Evolutionary conservation across 2,797 vertebrate species (phyloP).

Genomic region (Hozukius guyotensis): DNA sequence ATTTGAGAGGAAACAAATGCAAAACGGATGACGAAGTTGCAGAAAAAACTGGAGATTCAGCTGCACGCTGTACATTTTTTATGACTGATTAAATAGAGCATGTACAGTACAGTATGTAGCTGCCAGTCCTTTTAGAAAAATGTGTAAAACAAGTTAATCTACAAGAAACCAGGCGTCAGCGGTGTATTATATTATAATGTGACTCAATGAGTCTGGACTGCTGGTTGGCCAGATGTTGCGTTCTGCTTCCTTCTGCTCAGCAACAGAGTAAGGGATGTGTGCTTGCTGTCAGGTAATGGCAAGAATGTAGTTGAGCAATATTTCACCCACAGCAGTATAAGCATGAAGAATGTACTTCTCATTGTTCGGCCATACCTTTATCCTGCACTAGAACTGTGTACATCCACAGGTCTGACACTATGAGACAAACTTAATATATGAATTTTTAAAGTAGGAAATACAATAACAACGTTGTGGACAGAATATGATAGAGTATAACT

Average conservation of each 20-base stretch:
- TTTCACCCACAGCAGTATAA: not conserved
- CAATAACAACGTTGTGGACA: not conserved
- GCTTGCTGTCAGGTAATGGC: not conserved
- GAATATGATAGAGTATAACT: not conserved
- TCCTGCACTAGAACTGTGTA: not conserved
- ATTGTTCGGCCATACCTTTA: not conserved
- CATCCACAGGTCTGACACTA: not conserved
- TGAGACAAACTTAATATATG: not conserved
- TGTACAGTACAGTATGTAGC: not conserved
- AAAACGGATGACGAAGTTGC: not conserved
- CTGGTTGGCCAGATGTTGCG: conserved; percentile 10
- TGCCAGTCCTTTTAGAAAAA: not conserved
- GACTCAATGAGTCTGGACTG: not conserved
- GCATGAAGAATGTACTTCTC: not conserved
- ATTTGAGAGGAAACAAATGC: not conserved
- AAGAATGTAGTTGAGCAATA: not conserved
- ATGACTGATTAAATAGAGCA: not conserved
- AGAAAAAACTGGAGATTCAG: not conserved
- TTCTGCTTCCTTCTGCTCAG: not conserved
- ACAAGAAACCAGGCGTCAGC: not conserved
- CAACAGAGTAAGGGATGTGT: not conserved
- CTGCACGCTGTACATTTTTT: not conserved
- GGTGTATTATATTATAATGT: not conserved
- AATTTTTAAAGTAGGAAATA: not conserved
- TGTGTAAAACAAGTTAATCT: not conserved